phyloP scores from a whole-genome alignment of 2,797 vertebrate species.

The Neosalanx taihuensis region DNA sequence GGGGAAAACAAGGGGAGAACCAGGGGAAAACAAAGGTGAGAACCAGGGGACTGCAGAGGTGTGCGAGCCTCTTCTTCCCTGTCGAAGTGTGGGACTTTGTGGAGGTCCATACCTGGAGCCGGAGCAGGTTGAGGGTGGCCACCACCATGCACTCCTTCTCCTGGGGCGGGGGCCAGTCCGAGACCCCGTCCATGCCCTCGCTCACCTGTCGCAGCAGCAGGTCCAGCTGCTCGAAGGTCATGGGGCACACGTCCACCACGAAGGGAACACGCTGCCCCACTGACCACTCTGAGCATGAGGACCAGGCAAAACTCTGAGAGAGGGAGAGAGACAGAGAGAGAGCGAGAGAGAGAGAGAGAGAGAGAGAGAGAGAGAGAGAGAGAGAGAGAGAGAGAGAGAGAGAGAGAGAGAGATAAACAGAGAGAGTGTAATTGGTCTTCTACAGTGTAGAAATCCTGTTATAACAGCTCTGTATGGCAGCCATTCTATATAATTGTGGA shows the following conservation, averaged over 20 bases:
- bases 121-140: slow-evolving; percentile 87
- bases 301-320: slow-evolving; percentile 94
- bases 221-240: slow-evolving; percentile 97
- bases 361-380: not conserved
- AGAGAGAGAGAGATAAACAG: too few relatives aligned
- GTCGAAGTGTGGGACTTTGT: too few relatives aligned
- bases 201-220: slow-evolving; percentile 91
- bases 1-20: not conserved
- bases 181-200: slow-evolving; percentile 97
- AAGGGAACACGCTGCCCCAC: slow-evolving; percentile 94
- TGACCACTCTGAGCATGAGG: slow-evolving; percentile 96
- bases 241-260: slow-evolving; percentile 92
- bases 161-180: slow-evolving; percentile 96
- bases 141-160: slow-evolving; percentile 99
- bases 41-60: not conserved
- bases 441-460: too few relatives aligned
- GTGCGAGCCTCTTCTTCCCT: too few relatives aligned
- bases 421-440: too few relatives aligned
- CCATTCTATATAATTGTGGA: too few relatives aligned
- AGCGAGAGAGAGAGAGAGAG: not conserved
- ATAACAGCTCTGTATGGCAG: too few relatives aligned
- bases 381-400: too few relatives aligned
- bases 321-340: not conserved
- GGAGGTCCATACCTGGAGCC: slow-evolving; percentile 83
- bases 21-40: not conserved